A percentile compares a stretch with the other conserved stretches of the same genome.
Evolutionary conservation across 2,113 vertebrate genomes (phyloP).

Genomic region (Synchiropus splendidus): DNA sequence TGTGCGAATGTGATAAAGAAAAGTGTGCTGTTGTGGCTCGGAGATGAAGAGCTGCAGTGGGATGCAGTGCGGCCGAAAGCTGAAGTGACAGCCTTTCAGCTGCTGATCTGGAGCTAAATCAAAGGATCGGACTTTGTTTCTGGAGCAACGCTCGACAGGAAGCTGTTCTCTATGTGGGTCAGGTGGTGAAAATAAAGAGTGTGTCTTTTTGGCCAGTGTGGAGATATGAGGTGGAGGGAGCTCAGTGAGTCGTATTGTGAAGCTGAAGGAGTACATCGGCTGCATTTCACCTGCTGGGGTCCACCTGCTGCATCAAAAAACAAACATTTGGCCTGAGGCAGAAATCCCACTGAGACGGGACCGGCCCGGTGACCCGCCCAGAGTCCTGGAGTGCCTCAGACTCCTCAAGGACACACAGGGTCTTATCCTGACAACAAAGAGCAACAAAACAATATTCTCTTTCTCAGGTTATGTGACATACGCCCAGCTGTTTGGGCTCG

Average conservation of each 20-base stretch:
- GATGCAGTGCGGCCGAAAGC: constrained; percentile 49
- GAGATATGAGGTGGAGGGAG: constrained; percentile 31
- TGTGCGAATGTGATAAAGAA: constrained; percentile 38
- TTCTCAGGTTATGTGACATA: not conserved
- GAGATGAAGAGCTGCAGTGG: constrained; percentile 47
- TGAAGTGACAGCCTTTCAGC: constrained; percentile 56
- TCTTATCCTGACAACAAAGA: constrained; percentile 12
- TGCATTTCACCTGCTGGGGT: constrained; percentile 55
- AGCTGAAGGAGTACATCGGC: constrained; percentile 16
- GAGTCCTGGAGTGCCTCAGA: constrained; percentile 23
- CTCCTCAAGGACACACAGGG: constrained; percentile 38
- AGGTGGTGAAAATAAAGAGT: constrained; percentile 52
- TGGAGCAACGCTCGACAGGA: constrained; percentile 68
- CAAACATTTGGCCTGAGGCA: constrained; percentile 48
- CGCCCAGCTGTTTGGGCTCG: constrained; percentile 29
- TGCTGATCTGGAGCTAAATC: constrained; percentile 58
- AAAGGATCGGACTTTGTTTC: constrained; percentile 62
- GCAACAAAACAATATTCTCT: constrained; percentile 13
- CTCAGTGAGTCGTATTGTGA: constrained; percentile 14
- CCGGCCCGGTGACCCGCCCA: constrained; percentile 32
- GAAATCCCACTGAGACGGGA: constrained; percentile 35
- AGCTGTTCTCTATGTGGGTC: constrained; percentile 64
- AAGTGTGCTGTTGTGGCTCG: constrained; percentile 41
- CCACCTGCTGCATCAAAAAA: constrained; percentile 67
- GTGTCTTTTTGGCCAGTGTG: constrained; percentile 26